Conservation (phyloP, 2,888 invertebrate genomes). For the Labia minor region DNA sequence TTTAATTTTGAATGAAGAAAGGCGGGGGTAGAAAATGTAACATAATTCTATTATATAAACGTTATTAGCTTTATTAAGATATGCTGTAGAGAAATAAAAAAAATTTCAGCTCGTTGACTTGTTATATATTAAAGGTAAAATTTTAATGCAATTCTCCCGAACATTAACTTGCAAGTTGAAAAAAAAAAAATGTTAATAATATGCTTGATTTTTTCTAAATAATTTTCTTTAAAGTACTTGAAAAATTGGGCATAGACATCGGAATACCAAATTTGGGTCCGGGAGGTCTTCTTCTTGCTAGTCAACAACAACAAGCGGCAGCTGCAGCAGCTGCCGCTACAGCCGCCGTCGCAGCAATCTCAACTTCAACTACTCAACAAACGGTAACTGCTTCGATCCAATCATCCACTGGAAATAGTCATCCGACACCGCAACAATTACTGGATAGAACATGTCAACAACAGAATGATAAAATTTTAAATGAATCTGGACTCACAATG, state of each 20-base stretch:
- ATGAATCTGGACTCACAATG: neutral
- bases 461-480: neutral
- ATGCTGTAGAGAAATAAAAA: too few species aligned
- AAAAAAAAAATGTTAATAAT: too few species aligned
- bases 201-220: too few species aligned
- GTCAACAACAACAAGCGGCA: neutral
- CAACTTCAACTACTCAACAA: neutral
- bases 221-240: conserved; percentile 3
- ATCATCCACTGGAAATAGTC: neutral
- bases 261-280: neutral
- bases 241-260: neutral
- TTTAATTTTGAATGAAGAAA: too few species aligned
- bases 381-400: neutral
- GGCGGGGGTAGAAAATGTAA: too few species aligned
- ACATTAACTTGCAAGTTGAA: too few species aligned
- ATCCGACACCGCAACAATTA: neutral
- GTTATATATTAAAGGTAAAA: too few species aligned
- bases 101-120: too few species aligned
- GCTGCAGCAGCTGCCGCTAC: neutral
- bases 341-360: neutral
- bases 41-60: too few species aligned
- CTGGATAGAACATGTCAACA: neutral
- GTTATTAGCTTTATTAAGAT: too few species aligned
- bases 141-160: too few species aligned
- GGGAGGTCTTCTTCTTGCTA: neutral